Conservation (phyloP, 1,140 invertebrate genomes). For the Melanaphis sacchari region DNA sequence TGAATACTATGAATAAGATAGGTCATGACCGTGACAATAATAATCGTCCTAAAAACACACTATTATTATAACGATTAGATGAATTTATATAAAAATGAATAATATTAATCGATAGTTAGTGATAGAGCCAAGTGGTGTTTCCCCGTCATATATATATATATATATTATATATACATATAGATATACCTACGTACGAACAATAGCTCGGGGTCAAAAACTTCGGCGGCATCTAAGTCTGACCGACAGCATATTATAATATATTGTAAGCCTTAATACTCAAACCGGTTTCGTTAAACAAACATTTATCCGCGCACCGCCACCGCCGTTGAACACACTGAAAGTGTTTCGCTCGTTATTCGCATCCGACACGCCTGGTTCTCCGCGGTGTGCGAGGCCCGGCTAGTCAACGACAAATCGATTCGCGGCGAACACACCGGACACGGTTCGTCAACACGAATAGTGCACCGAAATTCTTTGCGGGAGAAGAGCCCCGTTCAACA, state of each 20-base stretch:
- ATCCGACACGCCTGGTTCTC: constrained; percentile 50
- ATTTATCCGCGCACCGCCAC: neutral
- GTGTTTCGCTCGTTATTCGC: constrained; percentile 55
- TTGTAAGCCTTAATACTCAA: constrained; percentile 22
- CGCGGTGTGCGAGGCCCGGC: neutral
- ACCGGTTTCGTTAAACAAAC: constrained; percentile 56
- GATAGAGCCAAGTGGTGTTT: neutral
- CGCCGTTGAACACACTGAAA: neutral
- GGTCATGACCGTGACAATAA: neutral
- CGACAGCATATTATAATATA: neutral
- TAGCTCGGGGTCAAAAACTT: constrained; percentile 54
- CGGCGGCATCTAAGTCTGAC: constrained; percentile 43
- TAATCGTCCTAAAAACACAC: neutral
- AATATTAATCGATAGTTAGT: constrained; percentile 34
- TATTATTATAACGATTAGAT: neutral
- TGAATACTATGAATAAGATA: neutral
- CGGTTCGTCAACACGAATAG: constrained; percentile 27
- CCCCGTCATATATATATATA: neutral
- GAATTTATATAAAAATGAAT: neutral
- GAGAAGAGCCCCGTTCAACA: neutral
- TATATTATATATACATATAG: neutral
- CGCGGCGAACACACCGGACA: constrained; percentile 33
- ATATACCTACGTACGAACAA: constrained; percentile 20
- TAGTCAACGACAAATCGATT: constrained; percentile 49
- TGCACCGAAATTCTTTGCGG: neutral